Base-by-base conservation (phyloP, 2,888 invertebrate genomes). In the Cylindroiulus punctatus region DNA sequence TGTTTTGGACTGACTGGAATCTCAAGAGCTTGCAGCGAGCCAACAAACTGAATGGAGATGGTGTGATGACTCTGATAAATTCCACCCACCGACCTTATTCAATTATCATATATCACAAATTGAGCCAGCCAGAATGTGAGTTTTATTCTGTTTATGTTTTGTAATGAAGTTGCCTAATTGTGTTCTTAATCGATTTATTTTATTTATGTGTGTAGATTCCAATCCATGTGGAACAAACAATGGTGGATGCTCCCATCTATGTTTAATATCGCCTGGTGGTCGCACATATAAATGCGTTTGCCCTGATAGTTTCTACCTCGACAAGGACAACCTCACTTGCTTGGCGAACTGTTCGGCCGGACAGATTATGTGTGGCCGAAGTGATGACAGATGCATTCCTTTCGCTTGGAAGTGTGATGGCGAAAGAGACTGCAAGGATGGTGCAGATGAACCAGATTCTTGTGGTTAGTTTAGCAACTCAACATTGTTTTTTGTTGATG, bases 1-100 rank as follows among this genome's bases (percentile, higher is more conserved):
- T 93, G 84, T 99, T 95, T 92, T 99, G 98, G 98, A 97, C 98
- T 0, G 99, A 99, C 90, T 99, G 99, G 99, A 99, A 99, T 91
- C 92, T 97, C 85, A 98, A 98, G 90, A 96, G 96, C 0, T 96
- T 99, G 86, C 94, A 95, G 88, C 94, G 95, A 89, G 98, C 98
- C 0, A 95, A 98, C 90, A 99, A 99, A 91, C 98, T 96, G 91
- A 96, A 95, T 0, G 93, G 93, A 90, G 90, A 93, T 88, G 94
- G 95, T 89, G 92, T 95, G 86, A 93, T 93, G 85, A 92, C 95
- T 0, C 91, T 98, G 0, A 92, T 97, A 85, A 98, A 98, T 89
- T 97, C 97, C 0, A 98, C 98, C 0, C 98, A 98, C 90, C 93
- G 98, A 85, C 98, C 98, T 0, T 98, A 97, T 90, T 98, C 98